phyloP scores from a whole-genome alignment of 2,888 invertebrate genomes.

The Diadegma fenestrale region DNA sequence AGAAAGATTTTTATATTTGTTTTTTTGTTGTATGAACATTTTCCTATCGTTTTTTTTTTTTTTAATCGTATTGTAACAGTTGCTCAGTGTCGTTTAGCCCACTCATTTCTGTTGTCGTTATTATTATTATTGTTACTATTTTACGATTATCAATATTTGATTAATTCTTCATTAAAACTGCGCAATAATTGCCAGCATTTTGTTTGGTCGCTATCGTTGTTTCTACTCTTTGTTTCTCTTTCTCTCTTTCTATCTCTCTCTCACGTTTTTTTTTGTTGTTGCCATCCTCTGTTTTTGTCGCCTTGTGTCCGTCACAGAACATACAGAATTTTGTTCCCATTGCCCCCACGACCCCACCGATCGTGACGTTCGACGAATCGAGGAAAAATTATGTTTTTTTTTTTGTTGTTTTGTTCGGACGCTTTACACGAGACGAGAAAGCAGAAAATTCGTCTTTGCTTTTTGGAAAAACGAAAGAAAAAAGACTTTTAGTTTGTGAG shows the following conservation, averaged over 20 bases:
- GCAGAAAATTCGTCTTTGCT: conserved; percentile 33
- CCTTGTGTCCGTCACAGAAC: conserved; percentile 68
- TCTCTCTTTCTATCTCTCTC: conserved; percentile 64
- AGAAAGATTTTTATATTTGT: conserved; percentile 39
- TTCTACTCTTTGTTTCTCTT: conserved; percentile 62
- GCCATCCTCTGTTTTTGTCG: conserved; percentile 69
- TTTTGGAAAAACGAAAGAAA: background rate
- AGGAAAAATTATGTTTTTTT: conserved; percentile 34
- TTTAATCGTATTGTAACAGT: conserved; percentile 58
- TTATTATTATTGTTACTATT: conserved; percentile 49
- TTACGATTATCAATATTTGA: conserved; percentile 34
- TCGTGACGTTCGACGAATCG: conserved; percentile 40
- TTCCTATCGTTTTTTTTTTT: conserved; percentile 33
- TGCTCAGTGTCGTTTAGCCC: conserved; percentile 62
- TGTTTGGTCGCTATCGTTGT: conserved; percentile 65
- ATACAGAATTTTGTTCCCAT: conserved; percentile 29
- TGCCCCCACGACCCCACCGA: conserved; percentile 24
- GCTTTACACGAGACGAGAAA: conserved; percentile 59
- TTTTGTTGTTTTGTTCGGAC: conserved; percentile 3
- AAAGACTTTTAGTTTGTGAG: background rate
- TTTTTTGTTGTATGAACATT: conserved; percentile 43
- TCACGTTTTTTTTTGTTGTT: conserved; percentile 58
- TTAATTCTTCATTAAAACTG: conserved; percentile 58
- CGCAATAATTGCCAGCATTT: conserved; percentile 64
- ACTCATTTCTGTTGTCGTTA: conserved; percentile 52